phyloP scores from a whole-genome alignment of 2,797 vertebrate species.

The Podargus strigoides region DNA sequence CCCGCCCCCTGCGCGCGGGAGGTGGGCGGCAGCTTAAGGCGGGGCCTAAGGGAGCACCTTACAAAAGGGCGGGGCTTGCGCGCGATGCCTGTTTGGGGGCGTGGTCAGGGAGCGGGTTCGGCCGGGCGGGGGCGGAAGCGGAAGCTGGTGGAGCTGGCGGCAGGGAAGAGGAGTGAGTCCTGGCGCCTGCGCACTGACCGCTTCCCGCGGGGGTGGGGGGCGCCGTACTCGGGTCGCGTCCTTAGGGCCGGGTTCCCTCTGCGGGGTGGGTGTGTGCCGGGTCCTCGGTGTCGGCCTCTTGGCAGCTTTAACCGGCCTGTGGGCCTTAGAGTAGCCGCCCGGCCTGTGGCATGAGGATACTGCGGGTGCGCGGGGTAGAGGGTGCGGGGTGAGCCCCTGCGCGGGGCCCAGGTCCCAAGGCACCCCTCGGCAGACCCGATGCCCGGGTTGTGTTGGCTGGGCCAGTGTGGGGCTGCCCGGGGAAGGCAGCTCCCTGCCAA shows the following conservation, averaged over 20 bases:
- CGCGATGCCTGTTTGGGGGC: accelerated
- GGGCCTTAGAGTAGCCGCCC: accelerated
- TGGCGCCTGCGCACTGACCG: accelerated
- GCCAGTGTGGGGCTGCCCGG: too few relatives aligned
- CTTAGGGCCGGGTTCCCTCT: too few relatives aligned
- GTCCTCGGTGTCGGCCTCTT: too few relatives aligned
- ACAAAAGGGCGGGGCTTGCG: accelerated
- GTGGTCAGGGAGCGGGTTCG: accelerated
- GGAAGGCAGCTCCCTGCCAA: not conserved
- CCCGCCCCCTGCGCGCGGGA: not conserved
- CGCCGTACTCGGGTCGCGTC: too few relatives aligned
- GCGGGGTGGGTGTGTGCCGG: too few relatives aligned
- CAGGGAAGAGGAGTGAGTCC: not conserved
- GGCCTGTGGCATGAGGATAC: accelerated
- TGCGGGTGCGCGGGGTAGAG: too few relatives aligned
- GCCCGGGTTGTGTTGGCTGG: not conserved
- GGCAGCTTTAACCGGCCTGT: accelerated
- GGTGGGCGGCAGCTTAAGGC: not conserved
- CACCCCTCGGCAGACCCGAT: accelerated
- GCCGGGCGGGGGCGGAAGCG: not conserved
- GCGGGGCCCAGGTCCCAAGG: accelerated
- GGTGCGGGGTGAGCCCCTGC: accelerated
- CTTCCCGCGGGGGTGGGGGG: accelerated
- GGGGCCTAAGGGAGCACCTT: accelerated
- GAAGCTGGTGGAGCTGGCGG: accelerated